Evolutionary conservation across 2,113 vertebrate genomes (phyloP), one percentile per base, ranked within the genome.

Genomic region (Tachysurus vachellii): DNA sequence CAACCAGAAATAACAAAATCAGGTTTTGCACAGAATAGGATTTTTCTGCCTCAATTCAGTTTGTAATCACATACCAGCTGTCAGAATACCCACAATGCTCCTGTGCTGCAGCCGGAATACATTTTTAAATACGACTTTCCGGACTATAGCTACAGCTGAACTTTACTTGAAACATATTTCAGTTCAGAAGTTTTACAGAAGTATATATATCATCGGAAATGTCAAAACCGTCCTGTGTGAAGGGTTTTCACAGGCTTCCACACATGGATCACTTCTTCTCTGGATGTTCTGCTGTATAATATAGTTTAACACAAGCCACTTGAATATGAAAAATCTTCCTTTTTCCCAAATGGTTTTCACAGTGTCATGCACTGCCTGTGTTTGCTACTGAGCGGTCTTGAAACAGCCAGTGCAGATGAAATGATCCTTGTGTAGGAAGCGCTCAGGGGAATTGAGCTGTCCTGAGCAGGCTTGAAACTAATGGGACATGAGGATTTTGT

Each of bases 401-500:
- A 73, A 83, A 64, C 47, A 28, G 50, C 50, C 36, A 84, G 77
- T 59, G 28, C 42, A 57, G 61, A 80, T 85, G 36, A 88, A 73
- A 80, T 76, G 80, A 70, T 87, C 71, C 73, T 56, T 64, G 28
- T 73, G 80, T 76, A 77, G 47, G 79, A 36, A 57, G 81, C 26
- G 54, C 83, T 62, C 26, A 56, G 88, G 79, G 87, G 81, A 88
- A 86, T 81, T 81, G 87, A 85, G 64, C 44, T 81, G 57, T 87
- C 88, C 84, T 66, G 59, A 47, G 44, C 73, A 87, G 28, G 68
- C 59, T 85, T 85, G 64, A 44, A 70, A 61, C 85, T 84, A 85
- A 88, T 88, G 82, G 87, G 76, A 88, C 85, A 68, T 87, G 83
- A 89, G 77, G 87, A 87, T 87, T 89, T 88, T 80, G 80, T 86